phyloP scores from a whole-genome alignment of 2,888 invertebrate genomes.

The Hyalella azteca region DNA sequence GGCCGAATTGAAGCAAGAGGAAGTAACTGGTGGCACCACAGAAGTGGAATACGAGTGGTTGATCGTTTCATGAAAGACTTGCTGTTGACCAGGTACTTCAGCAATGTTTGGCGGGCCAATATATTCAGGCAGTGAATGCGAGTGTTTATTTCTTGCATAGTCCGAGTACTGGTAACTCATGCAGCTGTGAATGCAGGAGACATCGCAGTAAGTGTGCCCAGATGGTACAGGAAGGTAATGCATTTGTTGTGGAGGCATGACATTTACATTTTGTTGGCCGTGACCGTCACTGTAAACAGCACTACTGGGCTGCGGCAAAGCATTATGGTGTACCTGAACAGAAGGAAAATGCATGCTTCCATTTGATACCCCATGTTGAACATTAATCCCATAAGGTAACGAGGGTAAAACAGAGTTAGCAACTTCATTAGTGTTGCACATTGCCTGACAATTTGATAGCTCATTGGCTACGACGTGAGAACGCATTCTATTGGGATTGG shows the following conservation, averaged over 20 bases:
- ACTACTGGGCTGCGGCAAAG: background rate
- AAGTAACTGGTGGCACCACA: background rate
- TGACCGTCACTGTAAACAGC: background rate
- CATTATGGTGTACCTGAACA: background rate
- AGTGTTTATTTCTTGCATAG: background rate
- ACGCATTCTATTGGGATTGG: background rate
- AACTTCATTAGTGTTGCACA: background rate
- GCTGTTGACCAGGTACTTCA: background rate
- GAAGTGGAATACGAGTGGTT: background rate
- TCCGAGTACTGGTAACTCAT: conserved; percentile 1
- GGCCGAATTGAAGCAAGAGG: background rate
- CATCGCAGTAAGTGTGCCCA: background rate
- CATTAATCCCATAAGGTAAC: background rate
- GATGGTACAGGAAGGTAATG: background rate
- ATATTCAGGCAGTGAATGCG: background rate
- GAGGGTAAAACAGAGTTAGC: background rate
- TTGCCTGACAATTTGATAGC: background rate
- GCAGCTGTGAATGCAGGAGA: background rate
- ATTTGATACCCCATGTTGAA: no score
- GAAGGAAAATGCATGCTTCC: background rate
- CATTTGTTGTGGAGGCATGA: background rate
- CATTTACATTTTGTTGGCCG: background rate
- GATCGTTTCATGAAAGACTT: background rate
- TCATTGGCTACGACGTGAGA: background rate
- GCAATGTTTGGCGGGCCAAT: background rate